Evolutionary conservation across 2,888 invertebrate species (phyloP), one percentile per base, ranked within the genome.

Genomic region (Panzeria rudis): DNA sequence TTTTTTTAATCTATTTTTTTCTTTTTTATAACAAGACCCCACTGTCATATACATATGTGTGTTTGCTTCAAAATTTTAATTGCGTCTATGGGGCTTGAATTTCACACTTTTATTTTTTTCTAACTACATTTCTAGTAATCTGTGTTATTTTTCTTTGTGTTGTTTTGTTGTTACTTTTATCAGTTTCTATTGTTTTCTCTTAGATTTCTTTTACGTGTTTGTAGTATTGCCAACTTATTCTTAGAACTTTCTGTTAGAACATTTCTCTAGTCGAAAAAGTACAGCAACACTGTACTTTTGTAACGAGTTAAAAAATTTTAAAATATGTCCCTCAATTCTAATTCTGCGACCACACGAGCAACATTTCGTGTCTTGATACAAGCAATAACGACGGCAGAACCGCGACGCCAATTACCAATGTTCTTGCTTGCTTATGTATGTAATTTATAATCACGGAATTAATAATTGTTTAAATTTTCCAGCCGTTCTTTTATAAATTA

Each of bases 151-250:
- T 23, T 17, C 1, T 47, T n/a, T 73, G n/a, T 23, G 7, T 41
- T 56, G 54, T 56, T 47, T 66, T 47, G 20, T 11, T 54, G 11
- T 44, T 66, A 75, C 41, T 76, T 76, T 76, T n/a, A 35, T 75
- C 41, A 38, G 8, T 69, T 78, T 62, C 71, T 68, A 66, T 66
- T 76, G 23, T 35, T 47, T 8, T 56, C n/a, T n/a, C 35, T 66
- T 23, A 32, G 23, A 35, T 66, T 76, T 35, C 41, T 64, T 41
- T 54, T 35, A 7, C 6, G 29, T 29, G 6, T 23, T n/a, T 44
- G 15, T 47, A 20, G 62, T 32, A 35, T 71, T 78, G 62, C 78
- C 78, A 78, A 23, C 41, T 29, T n/a, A 1, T 41, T 3, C 8
- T 38, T 23, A 29, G 23, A 56, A 66, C 3, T 41, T 54, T 38